Evolutionary conservation across 2,113 vertebrate species (phyloP).

Genomic region (Sphyrna mokarran): DNA sequence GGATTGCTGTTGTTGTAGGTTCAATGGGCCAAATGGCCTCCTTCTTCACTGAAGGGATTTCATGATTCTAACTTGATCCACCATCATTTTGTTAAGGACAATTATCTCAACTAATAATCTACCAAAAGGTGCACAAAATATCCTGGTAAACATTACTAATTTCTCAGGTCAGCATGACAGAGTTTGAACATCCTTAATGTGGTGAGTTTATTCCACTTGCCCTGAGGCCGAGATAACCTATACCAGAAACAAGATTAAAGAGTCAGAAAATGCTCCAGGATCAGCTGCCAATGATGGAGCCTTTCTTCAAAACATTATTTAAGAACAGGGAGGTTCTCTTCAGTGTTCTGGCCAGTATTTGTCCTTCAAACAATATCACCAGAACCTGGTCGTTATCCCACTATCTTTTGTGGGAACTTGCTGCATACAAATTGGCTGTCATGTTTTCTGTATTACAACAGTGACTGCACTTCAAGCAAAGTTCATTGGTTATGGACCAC

Average conservation of each 20-base stretch:
- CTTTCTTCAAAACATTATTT: neutral
- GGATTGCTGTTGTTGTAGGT: no score
- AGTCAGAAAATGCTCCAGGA: neutral
- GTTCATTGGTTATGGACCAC: neutral
- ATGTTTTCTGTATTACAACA: neutral
- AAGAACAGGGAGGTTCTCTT: neutral
- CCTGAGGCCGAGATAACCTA: neutral
- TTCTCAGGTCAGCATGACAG: neutral
- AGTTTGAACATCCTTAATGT: neutral
- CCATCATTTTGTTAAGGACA: no score
- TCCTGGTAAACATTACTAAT: neutral
- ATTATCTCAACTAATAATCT: neutral
- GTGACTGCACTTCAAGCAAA: neutral
- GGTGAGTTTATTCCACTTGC: neutral
- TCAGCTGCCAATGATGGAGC: neutral
- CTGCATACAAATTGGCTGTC: neutral
- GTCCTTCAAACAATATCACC: neutral
- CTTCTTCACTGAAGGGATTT: no score
- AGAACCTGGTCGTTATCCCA: neutral
- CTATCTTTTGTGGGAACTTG: neutral
- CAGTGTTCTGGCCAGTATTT: neutral
- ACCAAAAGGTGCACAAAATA: neutral
- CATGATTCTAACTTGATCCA: no score
- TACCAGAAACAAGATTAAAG: neutral
- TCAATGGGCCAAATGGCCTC: no score